These are phyloP conservation scores for Teleogryllus oceanicus DNA, from an alignment of 2,888 invertebrate genomes.

Conservation along the genomic window DNA sequence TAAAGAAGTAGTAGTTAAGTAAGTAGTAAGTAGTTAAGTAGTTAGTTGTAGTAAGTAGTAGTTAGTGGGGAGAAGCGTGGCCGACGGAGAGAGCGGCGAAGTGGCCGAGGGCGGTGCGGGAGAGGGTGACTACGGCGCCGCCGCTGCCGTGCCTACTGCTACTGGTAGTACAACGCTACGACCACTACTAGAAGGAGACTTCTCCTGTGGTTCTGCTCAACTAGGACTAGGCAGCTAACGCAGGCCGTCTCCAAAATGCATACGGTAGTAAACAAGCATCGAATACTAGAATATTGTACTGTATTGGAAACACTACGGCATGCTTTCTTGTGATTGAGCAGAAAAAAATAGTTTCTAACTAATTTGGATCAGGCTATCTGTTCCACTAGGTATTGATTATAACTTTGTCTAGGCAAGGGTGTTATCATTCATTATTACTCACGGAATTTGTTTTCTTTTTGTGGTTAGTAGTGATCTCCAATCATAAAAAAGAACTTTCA, in stretches of 20 bases:
- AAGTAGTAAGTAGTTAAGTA: neutral
- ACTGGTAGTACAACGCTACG: neutral
- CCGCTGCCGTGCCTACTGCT: slow-evolving; percentile 18
- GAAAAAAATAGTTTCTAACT: too few species aligned
- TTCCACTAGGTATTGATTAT: too few species aligned
- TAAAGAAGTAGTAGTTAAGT: neutral
- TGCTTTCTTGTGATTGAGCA: too few species aligned
- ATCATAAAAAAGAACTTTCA: too few species aligned
- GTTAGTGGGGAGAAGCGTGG: neutral
- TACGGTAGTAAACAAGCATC: neutral
- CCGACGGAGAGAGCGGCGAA: neutral
- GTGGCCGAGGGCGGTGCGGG: neutral
- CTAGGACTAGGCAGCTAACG: neutral
- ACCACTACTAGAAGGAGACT: neutral
- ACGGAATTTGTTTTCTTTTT: too few species aligned
- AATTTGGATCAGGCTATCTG: too few species aligned
- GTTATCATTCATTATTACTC: too few species aligned
- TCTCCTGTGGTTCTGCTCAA: neutral
- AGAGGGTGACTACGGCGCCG: neutral
- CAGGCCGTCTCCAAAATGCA: slow-evolving; percentile 5
- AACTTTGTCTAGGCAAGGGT: too few species aligned
- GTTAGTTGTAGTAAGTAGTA: neutral
- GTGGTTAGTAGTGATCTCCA: too few species aligned
- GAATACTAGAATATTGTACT: too few species aligned
- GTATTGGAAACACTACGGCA: too few species aligned